These are phyloP conservation scores for Lasiurus borealis DNA, from an alignment of 2,113 vertebrate genomes.

Conservation along the genomic window DNA sequence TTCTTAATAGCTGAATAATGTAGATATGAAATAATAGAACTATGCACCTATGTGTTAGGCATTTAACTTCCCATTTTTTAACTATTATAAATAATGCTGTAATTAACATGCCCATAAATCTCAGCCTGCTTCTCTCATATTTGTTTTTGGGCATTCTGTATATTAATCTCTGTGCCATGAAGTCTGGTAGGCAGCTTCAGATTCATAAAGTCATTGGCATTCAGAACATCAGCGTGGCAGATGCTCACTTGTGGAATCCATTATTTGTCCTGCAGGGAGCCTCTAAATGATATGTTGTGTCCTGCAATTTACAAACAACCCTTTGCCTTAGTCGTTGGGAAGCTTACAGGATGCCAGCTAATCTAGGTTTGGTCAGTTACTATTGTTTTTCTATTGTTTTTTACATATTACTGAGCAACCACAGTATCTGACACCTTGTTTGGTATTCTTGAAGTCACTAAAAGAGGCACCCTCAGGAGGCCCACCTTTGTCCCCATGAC, in stretches of 20 bases:
- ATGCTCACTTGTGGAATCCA: rapidly evolving
- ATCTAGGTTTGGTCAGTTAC: neutral
- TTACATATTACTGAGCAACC: neutral
- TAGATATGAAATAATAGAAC: constrained; percentile 33
- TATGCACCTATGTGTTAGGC: neutral
- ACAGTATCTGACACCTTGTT: neutral
- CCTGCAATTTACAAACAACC: neutral
- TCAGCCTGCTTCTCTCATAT: neutral
- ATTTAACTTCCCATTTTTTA: constrained; percentile 37
- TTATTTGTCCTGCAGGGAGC: neutral
- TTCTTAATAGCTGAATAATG: constrained; percentile 29
- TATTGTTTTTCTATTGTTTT: neutral
- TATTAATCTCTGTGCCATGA: neutral
- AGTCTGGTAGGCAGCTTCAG: neutral
- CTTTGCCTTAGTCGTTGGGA: neutral
- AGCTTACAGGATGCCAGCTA: neutral
- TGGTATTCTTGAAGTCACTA: neutral
- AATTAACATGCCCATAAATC: neutral
- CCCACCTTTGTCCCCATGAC: neutral
- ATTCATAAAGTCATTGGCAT: neutral
- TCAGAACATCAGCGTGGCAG: neutral
- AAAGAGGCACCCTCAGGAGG: neutral
- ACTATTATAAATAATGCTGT: constrained; percentile 26
- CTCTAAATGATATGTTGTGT: neutral
- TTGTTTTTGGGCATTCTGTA: neutral